Base-by-base conservation (phyloP, 2,888 invertebrate species). In the Noctua janthe region DNA sequence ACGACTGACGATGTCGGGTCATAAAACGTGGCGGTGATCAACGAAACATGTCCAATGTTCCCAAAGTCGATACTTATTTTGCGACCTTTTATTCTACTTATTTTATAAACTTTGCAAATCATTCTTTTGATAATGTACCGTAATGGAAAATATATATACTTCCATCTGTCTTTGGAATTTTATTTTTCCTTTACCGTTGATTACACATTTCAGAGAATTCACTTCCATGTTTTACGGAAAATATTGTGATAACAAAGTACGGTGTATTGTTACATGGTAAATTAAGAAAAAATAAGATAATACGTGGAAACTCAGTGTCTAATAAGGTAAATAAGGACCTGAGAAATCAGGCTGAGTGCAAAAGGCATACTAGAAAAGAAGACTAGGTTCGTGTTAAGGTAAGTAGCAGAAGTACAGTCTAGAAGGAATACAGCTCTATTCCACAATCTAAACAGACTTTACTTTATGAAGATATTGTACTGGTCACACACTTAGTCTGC, bases 11-110 rank as follows among this genome's bases (percentile, higher is more conserved):
- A 74, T 54, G 73, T 62, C 39, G 54, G 17, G 66, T 56, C 73
- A 76, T 69, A 43, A 47, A 76, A 86, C 71, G n/a, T 71, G 43
- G 49, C 17, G 64, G 62, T 64, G 64, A 82, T 75, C 62, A 71
- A 64, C 43, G 15, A 67, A 79, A 74, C 47, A 67, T 35, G 47
- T 39, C 49, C 73, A 67, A 83, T 67, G 20, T 59, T 67, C 62
- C 11, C 47, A 71, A 69, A 84, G 15, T 29, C 15, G 2, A 59
- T 69, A 71, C 47, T 73, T 62, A 70, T 66, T n/a, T 64, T 66
- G 20, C 20, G 23, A 47, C 17, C 43, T 49, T 71, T 2, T 70
- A 8, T 67, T 71, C 13, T 54, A 49, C 47, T 39, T 54, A n/a
- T 49, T 54, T 47, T 74, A 62, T 17, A 51, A 62, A n/a, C 47